phyloP scores from a whole-genome alignment of 2,888 invertebrate species.

The Frankliniella intonsa region DNA sequence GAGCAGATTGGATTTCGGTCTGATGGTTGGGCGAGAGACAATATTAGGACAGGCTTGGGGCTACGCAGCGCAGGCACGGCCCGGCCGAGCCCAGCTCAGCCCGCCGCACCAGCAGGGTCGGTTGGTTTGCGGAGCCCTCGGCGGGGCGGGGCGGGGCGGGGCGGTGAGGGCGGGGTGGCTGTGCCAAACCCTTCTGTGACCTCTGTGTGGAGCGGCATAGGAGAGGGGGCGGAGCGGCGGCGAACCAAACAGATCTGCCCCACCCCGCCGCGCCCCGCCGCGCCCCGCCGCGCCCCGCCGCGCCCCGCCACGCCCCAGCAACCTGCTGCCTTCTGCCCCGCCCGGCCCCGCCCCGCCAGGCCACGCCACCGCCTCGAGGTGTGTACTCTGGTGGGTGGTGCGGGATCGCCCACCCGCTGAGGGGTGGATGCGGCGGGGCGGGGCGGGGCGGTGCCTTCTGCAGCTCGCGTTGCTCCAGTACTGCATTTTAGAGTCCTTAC shows the following conservation, averaged over 20 bases:
- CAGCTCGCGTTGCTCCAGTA: too few species aligned
- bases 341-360: background rate
- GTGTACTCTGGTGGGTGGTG: conserved; percentile 3
- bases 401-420: background rate
- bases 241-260: background rate
- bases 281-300: background rate
- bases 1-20: background rate
- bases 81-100: background rate
- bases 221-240: too few species aligned
- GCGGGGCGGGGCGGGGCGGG: too few species aligned
- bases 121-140: background rate
- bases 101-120: background rate
- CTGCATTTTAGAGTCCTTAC: too few species aligned
- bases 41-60: too few species aligned
- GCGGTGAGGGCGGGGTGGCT: too few species aligned
- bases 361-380: background rate
- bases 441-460: background rate
- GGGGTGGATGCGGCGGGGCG: background rate
- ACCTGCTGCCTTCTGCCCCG: background rate
- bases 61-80: background rate
- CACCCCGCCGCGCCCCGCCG: background rate
- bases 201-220: too few species aligned
- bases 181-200: too few species aligned
- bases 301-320: background rate
- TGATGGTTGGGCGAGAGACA: background rate